Percentiles rank a stretch among this genome's conserved stretches.
phyloP scores from a whole-genome alignment of 2,888 invertebrate species.

The Hyles lineata region DNA sequence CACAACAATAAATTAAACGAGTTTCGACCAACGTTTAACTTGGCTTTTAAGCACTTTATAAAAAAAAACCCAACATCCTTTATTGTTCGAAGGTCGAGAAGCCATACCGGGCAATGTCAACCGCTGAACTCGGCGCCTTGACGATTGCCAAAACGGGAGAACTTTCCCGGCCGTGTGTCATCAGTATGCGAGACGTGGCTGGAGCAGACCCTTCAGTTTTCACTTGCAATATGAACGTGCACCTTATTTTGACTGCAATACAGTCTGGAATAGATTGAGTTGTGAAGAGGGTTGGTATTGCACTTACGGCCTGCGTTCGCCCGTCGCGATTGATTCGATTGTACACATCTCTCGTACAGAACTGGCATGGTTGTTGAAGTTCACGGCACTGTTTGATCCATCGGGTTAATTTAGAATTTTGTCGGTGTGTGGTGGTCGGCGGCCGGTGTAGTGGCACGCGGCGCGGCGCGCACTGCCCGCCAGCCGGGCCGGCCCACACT shows the following conservation, averaged over 20 bases:
- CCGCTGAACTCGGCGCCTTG: slow-evolving; percentile 14
- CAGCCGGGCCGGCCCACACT: slow-evolving; percentile 65
- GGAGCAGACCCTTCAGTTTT: slow-evolving; percentile 9
- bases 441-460: slow-evolving; percentile 76
- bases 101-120: slow-evolving; percentile 15
- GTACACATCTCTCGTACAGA: slow-evolving; percentile 70
- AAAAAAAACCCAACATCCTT: slow-evolving; percentile 11
- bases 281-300: slow-evolving; percentile 47
- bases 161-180: slow-evolving; percentile 37
- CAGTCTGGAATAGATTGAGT: slow-evolving; percentile 46
- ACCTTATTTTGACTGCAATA: slow-evolving; percentile 47
- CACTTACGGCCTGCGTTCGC: slow-evolving; percentile 74
- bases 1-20: not conserved
- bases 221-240: slow-evolving; percentile 38
- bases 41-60: not conserved
- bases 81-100: slow-evolving; percentile 9
- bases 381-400: slow-evolving; percentile 31
- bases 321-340: slow-evolving; percentile 66
- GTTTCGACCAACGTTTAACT: not conserved
- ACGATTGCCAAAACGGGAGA: slow-evolving; percentile 6
- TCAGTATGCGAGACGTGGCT: slow-evolving; percentile 55
- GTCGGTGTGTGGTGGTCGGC: slow-evolving; percentile 35
- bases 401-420: slow-evolving; percentile 31
- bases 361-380: slow-evolving; percentile 64
- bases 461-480: slow-evolving; percentile 80